Conservation (phyloP, 2,797 vertebrate species). For the Sternarchorhynchus goeldii region DNA sequence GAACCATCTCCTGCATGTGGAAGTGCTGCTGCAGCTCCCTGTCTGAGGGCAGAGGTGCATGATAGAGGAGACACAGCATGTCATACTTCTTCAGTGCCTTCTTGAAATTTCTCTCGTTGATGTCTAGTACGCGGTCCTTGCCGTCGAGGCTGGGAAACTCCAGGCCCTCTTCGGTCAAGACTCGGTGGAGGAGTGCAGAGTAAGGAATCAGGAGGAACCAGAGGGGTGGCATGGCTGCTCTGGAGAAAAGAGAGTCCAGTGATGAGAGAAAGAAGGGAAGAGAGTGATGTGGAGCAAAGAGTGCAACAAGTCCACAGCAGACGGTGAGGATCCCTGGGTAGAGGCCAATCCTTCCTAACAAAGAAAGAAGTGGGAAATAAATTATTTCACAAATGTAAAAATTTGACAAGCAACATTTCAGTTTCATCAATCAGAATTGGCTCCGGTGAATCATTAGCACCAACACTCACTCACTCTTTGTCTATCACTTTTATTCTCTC, state of each 20-base stretch:
- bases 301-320: slow-evolving; percentile 18
- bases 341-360: not conserved
- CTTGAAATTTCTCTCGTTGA: slow-evolving; percentile 91
- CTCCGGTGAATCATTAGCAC: slow-evolving; percentile 1
- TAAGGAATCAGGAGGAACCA: slow-evolving; percentile 69
- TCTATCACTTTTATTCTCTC: slow-evolving; percentile 55
- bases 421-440: not conserved
- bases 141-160: slow-evolving; percentile 93
- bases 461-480: not conserved
- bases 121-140: slow-evolving; percentile 88
- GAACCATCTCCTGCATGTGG: slow-evolving; percentile 91
- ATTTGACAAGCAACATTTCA: not conserved
- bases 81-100: slow-evolving; percentile 89
- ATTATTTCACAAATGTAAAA: not conserved
- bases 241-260: slow-evolving; percentile 19
- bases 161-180: slow-evolving; percentile 85
- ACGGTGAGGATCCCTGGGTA: slow-evolving; percentile 21
- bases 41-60: slow-evolving; percentile 81
- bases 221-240: slow-evolving; percentile 56
- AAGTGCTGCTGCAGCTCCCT: slow-evolving; percentile 88
- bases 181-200: slow-evolving; percentile 72
- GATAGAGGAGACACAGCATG: slow-evolving; percentile 90
- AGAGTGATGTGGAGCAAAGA: slow-evolving; percentile 3
- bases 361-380: not conserved
- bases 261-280: slow-evolving; percentile 37